Percentiles rank a stretch among this genome's conserved stretches.
Evolutionary conservation across 2,797 vertebrate species (phyloP).

Genomic region (Mallotus villosus): DNA sequence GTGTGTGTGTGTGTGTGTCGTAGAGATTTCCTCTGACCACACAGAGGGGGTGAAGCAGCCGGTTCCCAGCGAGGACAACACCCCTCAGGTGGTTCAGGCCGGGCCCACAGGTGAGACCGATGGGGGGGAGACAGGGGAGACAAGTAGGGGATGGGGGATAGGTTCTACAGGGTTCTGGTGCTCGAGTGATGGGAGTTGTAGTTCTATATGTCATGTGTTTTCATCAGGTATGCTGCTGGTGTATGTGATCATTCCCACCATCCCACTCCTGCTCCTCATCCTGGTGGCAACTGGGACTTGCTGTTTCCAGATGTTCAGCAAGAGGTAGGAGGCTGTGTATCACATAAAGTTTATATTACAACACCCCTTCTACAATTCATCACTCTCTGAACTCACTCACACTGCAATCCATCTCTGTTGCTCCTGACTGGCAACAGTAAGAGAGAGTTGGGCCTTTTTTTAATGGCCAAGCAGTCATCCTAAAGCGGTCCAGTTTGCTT

Average conservation of each 20-base stretch:
- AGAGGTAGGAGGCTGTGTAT: slow-evolving; percentile 73
- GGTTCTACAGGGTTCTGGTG: background rate
- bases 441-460: too few relatives aligned
- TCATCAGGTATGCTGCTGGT: slow-evolving; percentile 88
- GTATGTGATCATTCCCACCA: slow-evolving; percentile 92
- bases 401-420: background rate
- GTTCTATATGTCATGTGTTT: background rate
- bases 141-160: background rate
- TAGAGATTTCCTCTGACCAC: slow-evolving; percentile 74
- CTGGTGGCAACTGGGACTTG: slow-evolving; percentile 93
- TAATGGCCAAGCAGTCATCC: background rate
- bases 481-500: background rate
- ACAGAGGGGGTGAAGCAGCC: slow-evolving; percentile 71
- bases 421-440: background rate
- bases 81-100: slow-evolving; percentile 78
- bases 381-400: background rate
- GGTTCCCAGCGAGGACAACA: slow-evolving; percentile 68
- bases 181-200: background rate
- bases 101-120: slow-evolving; percentile 73
- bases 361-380: background rate
- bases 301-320: slow-evolving; percentile 90
- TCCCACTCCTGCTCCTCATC: slow-evolving; percentile 92
- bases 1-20: background rate
- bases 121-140: background rate
- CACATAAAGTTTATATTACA: slow-evolving; percentile 12